Conservation (phyloP, 2,113 vertebrate species). For the Gymnorhina tibicen region DNA sequence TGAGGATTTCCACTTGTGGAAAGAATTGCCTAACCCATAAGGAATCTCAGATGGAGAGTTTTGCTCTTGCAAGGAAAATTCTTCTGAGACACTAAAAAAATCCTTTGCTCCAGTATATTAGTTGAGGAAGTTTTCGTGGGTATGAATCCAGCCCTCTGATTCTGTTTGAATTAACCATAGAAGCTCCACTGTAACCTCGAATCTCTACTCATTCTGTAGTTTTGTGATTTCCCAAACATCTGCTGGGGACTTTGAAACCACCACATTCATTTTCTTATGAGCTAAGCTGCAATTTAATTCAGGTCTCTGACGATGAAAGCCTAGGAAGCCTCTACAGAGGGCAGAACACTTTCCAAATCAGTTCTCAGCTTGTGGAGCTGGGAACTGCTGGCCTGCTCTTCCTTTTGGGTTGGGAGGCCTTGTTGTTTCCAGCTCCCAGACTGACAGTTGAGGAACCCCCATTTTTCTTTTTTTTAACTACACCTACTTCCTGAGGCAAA, state of each 20-base stretch:
- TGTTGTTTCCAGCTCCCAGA: background rate
- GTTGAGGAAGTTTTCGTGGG: background rate
- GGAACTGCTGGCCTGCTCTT: background rate
- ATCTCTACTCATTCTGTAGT: background rate
- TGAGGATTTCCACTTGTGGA: background rate
- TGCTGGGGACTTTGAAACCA: slow-evolving; percentile 49
- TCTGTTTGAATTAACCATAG: background rate
- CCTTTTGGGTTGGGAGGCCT: background rate
- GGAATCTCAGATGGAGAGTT: background rate
- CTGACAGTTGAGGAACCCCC: background rate
- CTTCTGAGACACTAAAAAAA: background rate
- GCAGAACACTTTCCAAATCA: background rate
- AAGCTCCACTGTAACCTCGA: background rate
- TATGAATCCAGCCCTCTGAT: background rate
- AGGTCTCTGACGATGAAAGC: slow-evolving; percentile 39
- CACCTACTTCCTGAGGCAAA: background rate
- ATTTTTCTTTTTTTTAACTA: background rate
- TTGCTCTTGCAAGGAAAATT: background rate
- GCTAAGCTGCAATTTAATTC: slow-evolving; percentile 24
- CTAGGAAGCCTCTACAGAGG: slow-evolving; percentile 1
- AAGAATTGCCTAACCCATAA: background rate
- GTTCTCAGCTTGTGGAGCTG: background rate
- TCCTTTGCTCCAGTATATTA: background rate
- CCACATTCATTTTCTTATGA: slow-evolving; percentile 19
- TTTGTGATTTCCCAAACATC: slow-evolving; percentile 37